Evolutionary conservation across 1,140 invertebrate genomes (phyloP).

Genomic region (Brachionus rotundiformis): DNA sequence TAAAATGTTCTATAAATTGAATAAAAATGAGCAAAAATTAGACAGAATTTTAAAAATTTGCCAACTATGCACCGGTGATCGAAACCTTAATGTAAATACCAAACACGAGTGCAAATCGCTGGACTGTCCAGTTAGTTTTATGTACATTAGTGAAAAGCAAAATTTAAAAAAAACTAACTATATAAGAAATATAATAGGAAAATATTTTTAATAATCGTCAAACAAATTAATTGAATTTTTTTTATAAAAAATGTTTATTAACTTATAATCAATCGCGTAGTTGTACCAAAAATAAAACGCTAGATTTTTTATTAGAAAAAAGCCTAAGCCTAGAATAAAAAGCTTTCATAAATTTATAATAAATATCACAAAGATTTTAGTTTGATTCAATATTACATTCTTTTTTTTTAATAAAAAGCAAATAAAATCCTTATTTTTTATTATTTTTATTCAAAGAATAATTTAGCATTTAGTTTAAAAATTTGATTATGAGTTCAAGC

Average conservation of each 20-base stretch:
- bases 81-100: slow-evolving; percentile 28
- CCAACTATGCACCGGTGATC: neutral
- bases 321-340: neutral
- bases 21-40: slow-evolving; percentile 7
- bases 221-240: no score
- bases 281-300: no score
- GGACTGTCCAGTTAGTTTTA: slow-evolving; percentile 30
- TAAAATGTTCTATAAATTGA: slow-evolving; percentile 17
- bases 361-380: neutral
- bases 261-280: no score
- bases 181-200: neutral
- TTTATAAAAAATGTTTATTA: no score
- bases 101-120: slow-evolving; percentile 44
- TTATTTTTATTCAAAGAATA: no score
- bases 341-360: neutral
- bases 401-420: neutral
- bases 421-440: neutral
- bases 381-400: no score
- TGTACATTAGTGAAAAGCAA: neutral
- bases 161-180: slow-evolving; percentile 30
- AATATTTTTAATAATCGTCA: slow-evolving; percentile 37
- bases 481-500: neutral
- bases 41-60: slow-evolving; percentile 25
- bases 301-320: no score
- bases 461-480: no score